Conservation (phyloP, 2,888 invertebrate genomes). For the Leucophora obtusa region DNA sequence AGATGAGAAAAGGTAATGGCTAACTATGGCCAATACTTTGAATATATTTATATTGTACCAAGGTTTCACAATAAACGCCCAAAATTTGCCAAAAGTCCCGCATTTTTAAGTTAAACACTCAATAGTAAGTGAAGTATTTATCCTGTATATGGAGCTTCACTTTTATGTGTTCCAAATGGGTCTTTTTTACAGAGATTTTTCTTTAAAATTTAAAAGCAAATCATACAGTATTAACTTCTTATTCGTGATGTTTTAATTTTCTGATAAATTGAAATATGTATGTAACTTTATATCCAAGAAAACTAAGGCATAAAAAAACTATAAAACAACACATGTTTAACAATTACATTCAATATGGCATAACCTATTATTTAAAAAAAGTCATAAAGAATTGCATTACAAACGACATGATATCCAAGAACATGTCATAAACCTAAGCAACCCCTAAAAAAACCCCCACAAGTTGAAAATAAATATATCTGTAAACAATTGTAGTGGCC, state of each 20-base stretch:
- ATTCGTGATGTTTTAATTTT: neutral
- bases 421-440: neutral
- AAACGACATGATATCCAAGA: constrained; percentile 23
- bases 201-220: too few relatives aligned
- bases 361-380: neutral
- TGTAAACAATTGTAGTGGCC: constrained; percentile 63
- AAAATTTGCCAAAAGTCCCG: too few relatives aligned
- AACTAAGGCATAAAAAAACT: neutral
- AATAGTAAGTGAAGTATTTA: too few relatives aligned
- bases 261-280: neutral
- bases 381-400: neutral
- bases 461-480: constrained; percentile 38
- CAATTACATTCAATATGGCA: neutral
- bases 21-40: too few relatives aligned
- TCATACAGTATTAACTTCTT: neutral
- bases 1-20: too few relatives aligned
- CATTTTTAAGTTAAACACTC: too few relatives aligned
- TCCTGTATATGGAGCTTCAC: too few relatives aligned
- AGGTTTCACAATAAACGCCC: too few relatives aligned
- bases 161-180: too few relatives aligned
- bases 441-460: constrained; percentile 17
- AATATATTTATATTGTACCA: too few relatives aligned
- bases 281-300: neutral
- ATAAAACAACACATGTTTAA: neutral
- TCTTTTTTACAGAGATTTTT: too few relatives aligned